Evolutionary conservation across 2,888 invertebrate genomes (phyloP), one percentile per base, ranked within the genome.

Genomic region (Plemyria rubiginata): DNA sequence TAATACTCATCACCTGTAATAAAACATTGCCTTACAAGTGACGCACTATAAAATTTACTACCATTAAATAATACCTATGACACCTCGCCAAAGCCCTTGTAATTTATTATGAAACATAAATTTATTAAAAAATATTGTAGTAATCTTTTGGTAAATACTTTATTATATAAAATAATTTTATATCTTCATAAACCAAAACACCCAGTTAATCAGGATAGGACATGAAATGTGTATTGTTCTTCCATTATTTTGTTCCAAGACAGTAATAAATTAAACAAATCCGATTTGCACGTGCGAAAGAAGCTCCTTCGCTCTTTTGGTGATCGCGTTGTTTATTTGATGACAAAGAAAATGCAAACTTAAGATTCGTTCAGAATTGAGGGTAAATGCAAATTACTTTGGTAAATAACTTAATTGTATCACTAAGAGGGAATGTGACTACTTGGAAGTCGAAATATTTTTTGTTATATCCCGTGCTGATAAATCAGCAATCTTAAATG

Each of bases 231-330:
- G 2, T 55, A 57, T 65, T 62, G 59, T 63, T 49, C 60, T 45
- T 53, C 52, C 48, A 58, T 65, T 54, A 29, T 61, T 66, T 62
- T 48, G 38, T 29, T 54, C 36, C 45, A 67, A 70, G 82, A 84
- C 83, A 81, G 86, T 85, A 86, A 91, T 92, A 92, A 92, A 92
- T 92, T 92, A 90, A 82, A 89, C 88, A 89, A 91, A 92, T 90
- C 91, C 86, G 89, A 92, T 92, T 90, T 89, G 85, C 88, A 88
- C 90, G 88, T 88, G 85, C 84, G 78, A 77, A 80, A 81, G 72
- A 70, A 79, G 82, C 80, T 82, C 82, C 79, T 74, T 78, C 81
- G 78, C 80, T 73, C 73, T 80, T 82, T 81, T 74, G 74, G 80
- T 79, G 82, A 85, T 84, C 79, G 77, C 74, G 70, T 79, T 86